phyloP scores from a whole-genome alignment of 2,888 invertebrate species.

The Hirtodrosophila alboralis region DNA sequence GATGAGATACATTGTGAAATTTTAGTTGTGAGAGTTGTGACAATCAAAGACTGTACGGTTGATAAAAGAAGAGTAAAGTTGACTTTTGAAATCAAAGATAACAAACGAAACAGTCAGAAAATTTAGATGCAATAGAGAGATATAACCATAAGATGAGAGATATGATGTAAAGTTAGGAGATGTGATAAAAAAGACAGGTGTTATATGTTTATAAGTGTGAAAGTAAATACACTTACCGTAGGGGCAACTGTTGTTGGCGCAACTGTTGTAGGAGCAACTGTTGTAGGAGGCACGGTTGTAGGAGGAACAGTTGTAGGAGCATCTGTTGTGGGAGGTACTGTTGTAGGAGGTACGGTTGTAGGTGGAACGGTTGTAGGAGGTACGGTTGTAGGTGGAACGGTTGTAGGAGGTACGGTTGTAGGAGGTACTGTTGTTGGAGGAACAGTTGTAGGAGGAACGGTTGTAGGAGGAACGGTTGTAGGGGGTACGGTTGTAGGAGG shows the following conservation, averaged over 20 bases:
- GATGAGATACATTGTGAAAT: no score
- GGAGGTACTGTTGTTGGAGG: neutral
- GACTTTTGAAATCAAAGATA: no score
- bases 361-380: neutral
- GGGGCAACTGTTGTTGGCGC: neutral
- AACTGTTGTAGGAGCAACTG: conserved; percentile 1
- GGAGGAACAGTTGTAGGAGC: neutral
- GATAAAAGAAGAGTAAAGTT: no score
- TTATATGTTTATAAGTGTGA: no score
- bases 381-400: neutral
- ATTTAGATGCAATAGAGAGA: no score
- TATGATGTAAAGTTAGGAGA: no score
- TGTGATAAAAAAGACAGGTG: neutral
- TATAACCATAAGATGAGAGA: no score
- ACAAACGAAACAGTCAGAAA: no score
- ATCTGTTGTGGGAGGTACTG: no score
- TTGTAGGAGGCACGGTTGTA: neutral
- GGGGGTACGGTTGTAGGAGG: neutral
- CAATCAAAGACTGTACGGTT: no score
- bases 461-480: neutral
- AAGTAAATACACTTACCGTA: neutral
- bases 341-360: no score
- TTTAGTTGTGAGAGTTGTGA: no score
- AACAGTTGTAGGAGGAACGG: neutral
- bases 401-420: neutral